Base-by-base conservation (phyloP, 2,113 vertebrate species). In the Dicentrarchus labrax region DNA sequence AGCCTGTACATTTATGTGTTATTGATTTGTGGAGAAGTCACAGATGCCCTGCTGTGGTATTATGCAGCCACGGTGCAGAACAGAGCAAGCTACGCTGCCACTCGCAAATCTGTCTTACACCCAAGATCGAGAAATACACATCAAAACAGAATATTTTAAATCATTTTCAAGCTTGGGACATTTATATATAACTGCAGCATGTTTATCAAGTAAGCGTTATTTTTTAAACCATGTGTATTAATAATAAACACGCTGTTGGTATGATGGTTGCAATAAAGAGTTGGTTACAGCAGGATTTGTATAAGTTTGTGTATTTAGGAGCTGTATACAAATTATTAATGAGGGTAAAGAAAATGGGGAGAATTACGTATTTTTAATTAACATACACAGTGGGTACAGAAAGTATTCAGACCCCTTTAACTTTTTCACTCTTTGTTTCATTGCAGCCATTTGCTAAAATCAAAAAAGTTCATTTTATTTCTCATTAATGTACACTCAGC, bases 11-110 rank as follows among this genome's bases (percentile, higher is more conserved):
- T 76, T 51, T 56, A 62, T 62, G 45, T 22, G 16, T 65, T 61
- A 71, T 77, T 75, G 30, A 75, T 71, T 21, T 50, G 72, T 69
- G n/a, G 24, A 30, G 15, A 69, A 51, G 73, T 57, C 1, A 45
- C 65, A 41, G 15, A 65, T 41, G 56, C 65, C 54, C 50, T 67
- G 67, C 78, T 72, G 73, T 76, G 68, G 12, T 62, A 13, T 76
- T 45, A 60, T 75, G 72, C 61, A 11, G 51, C 45, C n/a, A 3
- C 54, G n/a, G n/a, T 64, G 48, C 41, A 74, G 30, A 75, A 47
- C 60, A 36, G 38, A 56, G 48, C 0, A 22, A 54, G 56, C 1
- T 60, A 22, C 48, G 43, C 39, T 38, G 41, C 41, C 22, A 7
- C 24, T 15, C 8, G 8, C 15, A 72, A 54, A 64, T 74, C 4